phyloP scores from a whole-genome alignment of 2,888 invertebrate genomes.

The Andrena flavipes region DNA sequence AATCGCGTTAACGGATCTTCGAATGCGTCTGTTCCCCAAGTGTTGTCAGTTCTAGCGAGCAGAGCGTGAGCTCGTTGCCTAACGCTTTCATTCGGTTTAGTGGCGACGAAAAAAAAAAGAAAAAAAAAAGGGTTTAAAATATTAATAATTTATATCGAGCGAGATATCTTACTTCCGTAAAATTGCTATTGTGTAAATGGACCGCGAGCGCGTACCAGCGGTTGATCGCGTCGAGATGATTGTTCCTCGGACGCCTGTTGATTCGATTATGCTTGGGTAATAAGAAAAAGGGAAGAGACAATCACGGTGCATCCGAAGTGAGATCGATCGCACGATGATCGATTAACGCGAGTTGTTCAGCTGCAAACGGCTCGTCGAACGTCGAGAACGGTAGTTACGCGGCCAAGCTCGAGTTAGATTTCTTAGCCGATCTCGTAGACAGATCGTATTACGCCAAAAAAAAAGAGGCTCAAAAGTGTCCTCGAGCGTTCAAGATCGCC shows the following conservation, averaged over 20 bases:
- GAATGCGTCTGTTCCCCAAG: conserved; percentile 5
- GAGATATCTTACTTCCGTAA: conserved; percentile 75
- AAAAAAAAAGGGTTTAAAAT: conserved; percentile 80
- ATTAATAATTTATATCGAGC: conserved; percentile 80
- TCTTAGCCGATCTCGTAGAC: too few relatives aligned
- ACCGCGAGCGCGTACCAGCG: conserved; percentile 24
- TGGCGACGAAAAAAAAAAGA: conserved; percentile 68
- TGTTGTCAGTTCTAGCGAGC: conserved; percentile 14
- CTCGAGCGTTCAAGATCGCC: conserved; percentile 21
- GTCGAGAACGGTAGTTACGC: neutral
- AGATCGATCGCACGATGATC: conserved; percentile 22
- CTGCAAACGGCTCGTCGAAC: conserved; percentile 10
- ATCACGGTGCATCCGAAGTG: conserved; percentile 26
- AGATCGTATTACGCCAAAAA: conserved; percentile 2
- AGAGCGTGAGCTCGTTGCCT: conserved; percentile 71
- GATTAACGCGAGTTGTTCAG: conserved; percentile 2
- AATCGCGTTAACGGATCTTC: conserved; percentile 20
- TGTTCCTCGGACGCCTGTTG: conserved; percentile 11
- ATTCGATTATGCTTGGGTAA: neutral
- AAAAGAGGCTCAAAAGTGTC: conserved; percentile 11
- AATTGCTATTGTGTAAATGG: conserved; percentile 47
- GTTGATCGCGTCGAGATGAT: conserved; percentile 13
- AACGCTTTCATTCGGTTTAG: conserved; percentile 65
- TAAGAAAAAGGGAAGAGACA: conserved; percentile 2
- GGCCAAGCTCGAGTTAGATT: neutral